Base-by-base conservation (phyloP, 2,113 vertebrate species). In the Himantopus leucocephalus region DNA sequence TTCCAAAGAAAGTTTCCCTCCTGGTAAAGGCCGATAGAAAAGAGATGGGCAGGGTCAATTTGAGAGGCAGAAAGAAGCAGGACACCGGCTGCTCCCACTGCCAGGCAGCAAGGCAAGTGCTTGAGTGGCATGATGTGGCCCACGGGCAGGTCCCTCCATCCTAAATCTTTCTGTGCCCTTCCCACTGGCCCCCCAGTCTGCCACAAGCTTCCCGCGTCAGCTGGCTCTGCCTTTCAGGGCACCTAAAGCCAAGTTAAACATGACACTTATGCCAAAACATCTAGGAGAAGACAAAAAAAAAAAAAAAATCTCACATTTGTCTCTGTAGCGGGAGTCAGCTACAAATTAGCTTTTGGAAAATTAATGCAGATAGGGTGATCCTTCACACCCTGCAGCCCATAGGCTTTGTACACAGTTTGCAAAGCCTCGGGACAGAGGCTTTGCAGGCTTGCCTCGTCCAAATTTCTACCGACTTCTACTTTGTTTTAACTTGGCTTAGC, bases 121-220 rank as follows among this genome's bases (percentile, higher is more conserved):
- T 21, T 2, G 2, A 47, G 56, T 27, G 45, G 20, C 1, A 0
- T 14, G 45, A 32, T 2, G 2, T 5, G 32, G 34, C 27, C 19
- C 41, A 11, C 0, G 1, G 18, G n/a, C 29, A 4, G 0, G n/a
- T 35, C 21, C n/a, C 16, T 76, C 48, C 41, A 62, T 13, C 64
- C 35, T 5, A 24, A 37, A 71, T n/a, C 20, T 15, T 41, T 32
- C 78, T 64, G 24, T 50, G 66, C 27, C 34, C 45, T 39, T 87
- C 48, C 82, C 82, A 64, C 34, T 39, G 32, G 20, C 19, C 43
- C 29, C 53, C 21, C 29, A 47, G 27, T 8, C 67, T 77, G 47
- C 59, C 53, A 52, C 6, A 53, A 50, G 22, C 41, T 64, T 79
- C 83, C 52, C 12, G 2, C 5, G 6, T 50, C 55, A 91, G 53